Conservation (phyloP, 2,888 invertebrate genomes). For the Archips crataeganus region DNA sequence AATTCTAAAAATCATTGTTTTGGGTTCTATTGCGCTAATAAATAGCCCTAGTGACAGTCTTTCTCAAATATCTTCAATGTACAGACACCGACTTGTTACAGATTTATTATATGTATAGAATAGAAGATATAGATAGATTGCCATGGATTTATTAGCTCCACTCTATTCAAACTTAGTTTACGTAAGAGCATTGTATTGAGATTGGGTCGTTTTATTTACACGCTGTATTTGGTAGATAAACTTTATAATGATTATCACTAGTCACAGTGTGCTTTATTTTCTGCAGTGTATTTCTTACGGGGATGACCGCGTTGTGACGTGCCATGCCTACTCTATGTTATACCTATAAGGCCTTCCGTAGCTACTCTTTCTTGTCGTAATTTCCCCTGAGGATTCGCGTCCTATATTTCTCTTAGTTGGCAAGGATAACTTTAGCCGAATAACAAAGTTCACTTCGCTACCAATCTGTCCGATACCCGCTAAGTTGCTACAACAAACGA, state of each 20-base stretch:
- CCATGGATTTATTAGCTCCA: not conserved
- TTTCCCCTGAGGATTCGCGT: conserved; percentile 41
- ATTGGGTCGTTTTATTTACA: not conserved
- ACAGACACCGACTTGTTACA: too few species aligned
- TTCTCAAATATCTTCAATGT: too few species aligned
- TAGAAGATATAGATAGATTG: too few species aligned
- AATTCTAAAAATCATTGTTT: too few species aligned
- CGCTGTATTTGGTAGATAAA: not conserved
- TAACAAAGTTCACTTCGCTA: conserved; percentile 39
- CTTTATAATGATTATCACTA: not conserved
- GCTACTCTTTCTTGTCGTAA: conserved; percentile 41
- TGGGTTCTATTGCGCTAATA: too few species aligned
- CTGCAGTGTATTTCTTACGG: conserved; percentile 1
- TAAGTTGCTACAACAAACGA: conserved; percentile 36
- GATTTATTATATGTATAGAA: too few species aligned
- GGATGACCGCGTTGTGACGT: conserved; percentile 14
- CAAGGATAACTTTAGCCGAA: conserved; percentile 39
- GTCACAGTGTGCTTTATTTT: not conserved
- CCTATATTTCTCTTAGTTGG: conserved; percentile 41
- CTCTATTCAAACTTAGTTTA: conserved; percentile 3
- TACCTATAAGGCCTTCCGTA: conserved; percentile 28
- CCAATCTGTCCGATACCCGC: conserved; percentile 42
- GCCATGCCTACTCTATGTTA: conserved; percentile 32
- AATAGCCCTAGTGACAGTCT: too few species aligned
- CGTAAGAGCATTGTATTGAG: not conserved